Evolutionary conservation across 92 coral and sea anemone species (phyloP).

Genomic region (Meandrina meandrites): DNA sequence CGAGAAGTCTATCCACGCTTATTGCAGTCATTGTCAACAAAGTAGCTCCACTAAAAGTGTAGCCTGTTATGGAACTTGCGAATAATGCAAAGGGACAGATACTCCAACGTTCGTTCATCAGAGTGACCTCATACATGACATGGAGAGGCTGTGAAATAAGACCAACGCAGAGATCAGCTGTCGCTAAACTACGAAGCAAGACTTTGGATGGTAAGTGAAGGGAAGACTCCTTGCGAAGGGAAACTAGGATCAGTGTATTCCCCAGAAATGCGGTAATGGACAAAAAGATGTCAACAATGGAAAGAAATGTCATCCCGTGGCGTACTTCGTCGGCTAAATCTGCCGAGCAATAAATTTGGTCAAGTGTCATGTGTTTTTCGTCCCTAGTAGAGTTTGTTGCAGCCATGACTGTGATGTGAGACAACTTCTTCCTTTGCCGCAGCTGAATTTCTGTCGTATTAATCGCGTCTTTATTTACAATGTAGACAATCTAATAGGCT

Average conservation of each 20-base stretch:
- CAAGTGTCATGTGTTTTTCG: not conserved
- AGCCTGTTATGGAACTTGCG: not conserved
- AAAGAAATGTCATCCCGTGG: not conserved
- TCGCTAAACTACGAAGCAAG: constrained; percentile 12
- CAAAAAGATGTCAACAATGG: not conserved
- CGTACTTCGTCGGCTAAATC: not conserved
- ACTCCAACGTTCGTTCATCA: not conserved
- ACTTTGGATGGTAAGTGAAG: constrained; percentile 26
- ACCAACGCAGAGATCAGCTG: constrained; percentile 36
- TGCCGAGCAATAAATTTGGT: constrained; percentile 5
- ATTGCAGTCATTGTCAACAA: constrained; percentile 22
- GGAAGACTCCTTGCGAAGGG: constrained; percentile 21
- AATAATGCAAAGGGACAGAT: not conserved
- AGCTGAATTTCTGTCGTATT: not conserved
- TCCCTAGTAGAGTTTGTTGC: not conserved
- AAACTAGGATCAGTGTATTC: constrained; percentile 16
- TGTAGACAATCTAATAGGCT: not conserved
- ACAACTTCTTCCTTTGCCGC: not conserved
- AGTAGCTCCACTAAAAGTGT: constrained; percentile 6
- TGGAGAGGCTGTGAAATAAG: not conserved
- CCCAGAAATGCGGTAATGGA: constrained; percentile 12
- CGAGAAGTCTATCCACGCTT: constrained; percentile 37
- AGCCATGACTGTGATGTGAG: not conserved
- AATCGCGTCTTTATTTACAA: not conserved
- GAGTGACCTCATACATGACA: not conserved